phyloP scores from a whole-genome alignment of 1,140 invertebrate genomes.

The Zaprionus taronus region DNA sequence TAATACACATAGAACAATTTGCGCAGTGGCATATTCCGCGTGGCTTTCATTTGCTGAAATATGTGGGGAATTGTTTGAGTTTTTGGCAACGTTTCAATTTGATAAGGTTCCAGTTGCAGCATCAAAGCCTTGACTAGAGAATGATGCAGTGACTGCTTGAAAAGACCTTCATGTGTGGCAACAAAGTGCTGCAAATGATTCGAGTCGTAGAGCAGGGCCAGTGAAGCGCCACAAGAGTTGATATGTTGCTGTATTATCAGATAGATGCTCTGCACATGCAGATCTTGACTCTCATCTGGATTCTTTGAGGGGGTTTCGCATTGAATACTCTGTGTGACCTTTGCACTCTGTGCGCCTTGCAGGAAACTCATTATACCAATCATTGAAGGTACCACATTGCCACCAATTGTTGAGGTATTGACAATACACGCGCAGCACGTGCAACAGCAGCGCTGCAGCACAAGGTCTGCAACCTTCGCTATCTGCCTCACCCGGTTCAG shows the following conservation, averaged over 20 bases:
- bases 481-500: background rate
- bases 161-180: background rate
- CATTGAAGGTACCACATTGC: slow-evolving; percentile 34
- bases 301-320: background rate
- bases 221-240: background rate
- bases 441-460: slow-evolving; percentile 22
- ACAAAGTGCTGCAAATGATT: slow-evolving; percentile 13
- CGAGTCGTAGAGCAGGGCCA: slow-evolving; percentile 34
- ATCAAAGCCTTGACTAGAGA: slow-evolving; percentile 11
- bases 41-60: slow-evolving; percentile 21
- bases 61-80: background rate
- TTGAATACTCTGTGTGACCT: slow-evolving; percentile 5
- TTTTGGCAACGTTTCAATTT: background rate
- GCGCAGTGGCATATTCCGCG: slow-evolving; percentile 12
- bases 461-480: background rate
- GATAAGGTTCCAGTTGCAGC: slow-evolving; percentile 23
- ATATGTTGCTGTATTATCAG: slow-evolving; percentile 28
- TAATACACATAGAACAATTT: slow-evolving; percentile 30
- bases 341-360: background rate
- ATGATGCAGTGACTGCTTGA: slow-evolving; percentile 16
- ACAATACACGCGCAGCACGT: slow-evolving; percentile 40
- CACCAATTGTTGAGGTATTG: slow-evolving; percentile 47
- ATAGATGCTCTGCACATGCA: background rate
- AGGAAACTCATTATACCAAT: slow-evolving; percentile 37
- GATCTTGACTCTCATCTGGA: background rate